These are phyloP conservation scores for Colossoma macropomum DNA, from an alignment of 2,113 vertebrate species.

Conservation along the genomic window DNA sequence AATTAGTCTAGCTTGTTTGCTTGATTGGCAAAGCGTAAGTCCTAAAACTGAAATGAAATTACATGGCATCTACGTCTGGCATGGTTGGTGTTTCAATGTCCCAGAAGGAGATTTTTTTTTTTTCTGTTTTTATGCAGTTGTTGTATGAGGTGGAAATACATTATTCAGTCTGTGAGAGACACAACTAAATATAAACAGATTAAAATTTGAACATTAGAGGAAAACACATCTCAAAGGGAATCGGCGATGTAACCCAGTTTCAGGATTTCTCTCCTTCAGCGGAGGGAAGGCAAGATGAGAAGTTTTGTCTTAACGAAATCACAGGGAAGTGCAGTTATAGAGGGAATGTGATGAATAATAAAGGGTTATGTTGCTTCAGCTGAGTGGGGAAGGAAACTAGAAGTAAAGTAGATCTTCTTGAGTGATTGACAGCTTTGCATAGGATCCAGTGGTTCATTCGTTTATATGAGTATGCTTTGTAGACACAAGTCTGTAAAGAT, in stretches of 20 bases:
- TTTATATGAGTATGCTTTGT: not conserved
- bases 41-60: constrained; percentile 12
- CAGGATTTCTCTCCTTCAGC: constrained; percentile 44
- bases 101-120: not conserved
- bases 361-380: not conserved
- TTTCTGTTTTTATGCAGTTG: constrained; percentile 66
- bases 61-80: not conserved
- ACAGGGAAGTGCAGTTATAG: not conserved
- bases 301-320: constrained; percentile 6
- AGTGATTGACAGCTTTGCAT: not conserved
- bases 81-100: not conserved
- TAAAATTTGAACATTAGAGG: constrained; percentile 77
- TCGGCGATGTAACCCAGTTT: constrained; percentile 74
- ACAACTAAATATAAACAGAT: constrained; percentile 80
- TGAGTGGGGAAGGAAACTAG: not conserved
- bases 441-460: not conserved
- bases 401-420: not conserved
- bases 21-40: constrained; percentile 18
- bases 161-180: constrained; percentile 71
- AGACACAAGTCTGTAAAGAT: too few relatives aligned
- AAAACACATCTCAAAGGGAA: constrained; percentile 68
- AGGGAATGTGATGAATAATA: constrained; percentile 1
- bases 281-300: not conserved
- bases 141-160: constrained; percentile 60
- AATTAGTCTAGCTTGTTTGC: constrained; percentile 68